Base-by-base conservation (phyloP, 2,888 invertebrate species). In the Harpagoxenus sublaevis region DNA sequence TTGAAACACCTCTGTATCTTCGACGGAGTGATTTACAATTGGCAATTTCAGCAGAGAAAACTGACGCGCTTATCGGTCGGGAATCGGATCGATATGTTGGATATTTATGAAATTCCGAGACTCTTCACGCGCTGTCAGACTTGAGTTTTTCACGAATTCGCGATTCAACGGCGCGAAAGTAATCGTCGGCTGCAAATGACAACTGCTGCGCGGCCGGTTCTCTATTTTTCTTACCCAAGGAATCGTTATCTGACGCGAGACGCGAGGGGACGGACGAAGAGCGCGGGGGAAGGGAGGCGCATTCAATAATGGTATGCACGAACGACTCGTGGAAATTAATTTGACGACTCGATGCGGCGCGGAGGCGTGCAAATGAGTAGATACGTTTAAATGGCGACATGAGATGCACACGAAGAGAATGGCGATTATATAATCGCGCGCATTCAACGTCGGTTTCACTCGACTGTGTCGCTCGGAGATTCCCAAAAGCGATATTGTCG, bases 151-250 rank as follows among this genome's bases (percentile, higher is more conserved):
- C 78, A n/a, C 78, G 10, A 55, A 68, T 78, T 78, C 82, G 68
- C 87, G 84, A 82, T 83, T 84, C 86, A 85, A 74, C 85, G 71
- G 78, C 84, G 84, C 78, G 87, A 90, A 68, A 86, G 86, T 89
- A 89, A 91, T 90, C 87, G 88, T 83, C 85, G 81, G 83, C 87
- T 73, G 88, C 83, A 86, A 91, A 90, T 88, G 89, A 83, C 78
- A 87, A 84, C 78, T 84, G 83, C 18, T 35, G 68, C 73, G 73
- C 53, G 65, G 42, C 35, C 28, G 68, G n/a, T 87, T 75, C 84
- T 85, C 78, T 79, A 81, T 81, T 82, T 74, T 73, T 82, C 74
- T 81, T 81, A 51, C 42, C n/a, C 82, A 65, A 63, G 18, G 23
- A 51, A 62, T 57, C 68, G 78, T 79, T 84, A 78, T 78, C 45